Conservation (phyloP, 2,113 vertebrate species). For the Pseudorasbora parva region DNA sequence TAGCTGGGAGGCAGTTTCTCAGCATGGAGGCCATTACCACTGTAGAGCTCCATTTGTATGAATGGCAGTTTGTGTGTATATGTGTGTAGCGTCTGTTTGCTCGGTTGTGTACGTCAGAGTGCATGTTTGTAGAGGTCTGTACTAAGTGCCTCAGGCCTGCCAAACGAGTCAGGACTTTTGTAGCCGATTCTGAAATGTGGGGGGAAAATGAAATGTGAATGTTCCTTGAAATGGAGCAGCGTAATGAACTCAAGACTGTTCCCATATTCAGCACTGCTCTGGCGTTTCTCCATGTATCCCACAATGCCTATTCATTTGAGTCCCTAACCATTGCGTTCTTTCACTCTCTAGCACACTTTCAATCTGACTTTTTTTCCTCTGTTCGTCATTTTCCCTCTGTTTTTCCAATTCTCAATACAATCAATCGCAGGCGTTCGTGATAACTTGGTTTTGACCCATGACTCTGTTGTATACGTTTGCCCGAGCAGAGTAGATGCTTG, state of each 20-base stretch:
- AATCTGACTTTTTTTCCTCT: conserved; percentile 37
- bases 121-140: conserved; percentile 42
- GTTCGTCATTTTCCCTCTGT: conserved; percentile 32
- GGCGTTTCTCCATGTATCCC: conserved; percentile 22
- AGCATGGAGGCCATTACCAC: conserved; percentile 34
- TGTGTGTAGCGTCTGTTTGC: conserved; percentile 8
- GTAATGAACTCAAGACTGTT: conserved; percentile 39
- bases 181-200: conserved; percentile 37
- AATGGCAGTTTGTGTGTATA: conserved; percentile 42
- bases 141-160: conserved; percentile 23
- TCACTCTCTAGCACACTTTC: conserved; percentile 16
- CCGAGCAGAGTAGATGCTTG: background rate
- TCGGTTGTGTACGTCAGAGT: conserved; percentile 11
- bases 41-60: conserved; percentile 28
- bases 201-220: conserved; percentile 40
- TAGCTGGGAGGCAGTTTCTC: conserved; percentile 29
- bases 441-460: background rate
- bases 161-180: conserved; percentile 32
- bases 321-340: conserved; percentile 10
- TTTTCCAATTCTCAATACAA: background rate
- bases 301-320: conserved; percentile 38
- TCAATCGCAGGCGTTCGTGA: background rate
- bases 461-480: background rate
- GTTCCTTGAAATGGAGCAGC: conserved; percentile 30
- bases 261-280: conserved; percentile 28